Base-by-base conservation (phyloP, 1,140 invertebrate species). In the Pygmarrhopalites habei region DNA sequence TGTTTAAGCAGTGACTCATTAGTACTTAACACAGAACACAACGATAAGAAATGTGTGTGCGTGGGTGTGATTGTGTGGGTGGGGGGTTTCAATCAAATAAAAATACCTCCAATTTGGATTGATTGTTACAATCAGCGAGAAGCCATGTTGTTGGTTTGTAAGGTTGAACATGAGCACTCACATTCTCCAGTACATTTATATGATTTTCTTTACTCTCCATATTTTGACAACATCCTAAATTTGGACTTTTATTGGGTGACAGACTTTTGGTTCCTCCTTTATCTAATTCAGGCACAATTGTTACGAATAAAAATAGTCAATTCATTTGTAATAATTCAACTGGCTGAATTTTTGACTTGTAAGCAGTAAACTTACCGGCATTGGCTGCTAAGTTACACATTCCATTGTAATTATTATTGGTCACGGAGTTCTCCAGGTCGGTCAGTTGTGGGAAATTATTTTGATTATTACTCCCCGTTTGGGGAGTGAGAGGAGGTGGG, bases 91-190 rank as follows among this genome's bases (percentile, higher is more conserved):
- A n/a, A n/a, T n/a, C n/a, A n/a, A n/a, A n/a, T n/a, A n/a, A n/a
- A n/a, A n/a, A n/a, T n/a, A n/a, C n/a, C n/a, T n/a, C 30, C 57
- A 61, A 43, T 25, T 29, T 51, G 58, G 30, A 30, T 44, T 49
- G 26, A 26, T 55, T 58, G 21, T 60, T 43, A 23, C 58, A 61
- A 19, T 68, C 66, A 1, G 66, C 58, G 23, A 68, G 53, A 14
- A 68, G 55, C 66, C 66, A 64, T 10, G 66, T 68, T 3, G 66
- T 68, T n/a, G 66, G 58, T 43, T 64, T 62, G 57, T 60, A 60
- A 0, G 57, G 7, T 25, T 57, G 26, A 23, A n/a, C 19, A 28
- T n/a, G 14, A 19, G 32, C 3, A 15, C 28, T 15, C 29, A 39
- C 46, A 67, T 29, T 29, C 53, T 64, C 10, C 4, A 60, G 1